These are phyloP conservation scores for Noturus placidus DNA, from an alignment of 2,113 vertebrate genomes.

Conservation along the genomic window DNA sequence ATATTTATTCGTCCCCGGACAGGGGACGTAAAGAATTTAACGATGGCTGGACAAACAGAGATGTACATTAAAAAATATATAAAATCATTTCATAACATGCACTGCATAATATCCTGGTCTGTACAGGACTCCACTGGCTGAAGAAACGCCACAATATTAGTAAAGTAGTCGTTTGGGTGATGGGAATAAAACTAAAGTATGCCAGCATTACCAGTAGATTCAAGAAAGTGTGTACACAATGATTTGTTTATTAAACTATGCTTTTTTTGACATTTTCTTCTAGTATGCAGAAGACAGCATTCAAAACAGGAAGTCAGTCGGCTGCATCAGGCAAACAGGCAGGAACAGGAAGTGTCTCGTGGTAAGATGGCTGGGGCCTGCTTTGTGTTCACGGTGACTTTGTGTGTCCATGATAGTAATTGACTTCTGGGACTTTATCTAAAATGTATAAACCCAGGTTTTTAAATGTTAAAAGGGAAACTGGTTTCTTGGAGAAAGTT, in stretches of 20 bases:
- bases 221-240: neutral
- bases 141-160: neutral
- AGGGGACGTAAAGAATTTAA: neutral
- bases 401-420: neutral
- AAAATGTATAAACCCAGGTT: neutral
- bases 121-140: conserved; percentile 6
- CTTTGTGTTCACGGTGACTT: neutral
- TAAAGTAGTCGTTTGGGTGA: neutral
- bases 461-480: neutral
- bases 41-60: neutral
- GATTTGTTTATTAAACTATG: neutral
- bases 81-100: neutral
- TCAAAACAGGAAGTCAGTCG: conserved; percentile 74
- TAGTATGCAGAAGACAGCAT: conserved; percentile 73
- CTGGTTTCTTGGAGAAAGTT: neutral
- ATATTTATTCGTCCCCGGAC: neutral
- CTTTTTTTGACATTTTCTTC: conserved; percentile 42
- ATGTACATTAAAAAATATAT: neutral
- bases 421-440: conserved; percentile 7
- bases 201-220: too few species aligned
- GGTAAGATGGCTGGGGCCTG: conserved; percentile 62
- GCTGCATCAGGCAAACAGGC: conserved; percentile 55
- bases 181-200: neutral
- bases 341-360: conserved; percentile 78
- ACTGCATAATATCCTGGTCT: neutral